Conservation (phyloP, 2,113 vertebrate species). For the Herpetotheres cachinnans region DNA sequence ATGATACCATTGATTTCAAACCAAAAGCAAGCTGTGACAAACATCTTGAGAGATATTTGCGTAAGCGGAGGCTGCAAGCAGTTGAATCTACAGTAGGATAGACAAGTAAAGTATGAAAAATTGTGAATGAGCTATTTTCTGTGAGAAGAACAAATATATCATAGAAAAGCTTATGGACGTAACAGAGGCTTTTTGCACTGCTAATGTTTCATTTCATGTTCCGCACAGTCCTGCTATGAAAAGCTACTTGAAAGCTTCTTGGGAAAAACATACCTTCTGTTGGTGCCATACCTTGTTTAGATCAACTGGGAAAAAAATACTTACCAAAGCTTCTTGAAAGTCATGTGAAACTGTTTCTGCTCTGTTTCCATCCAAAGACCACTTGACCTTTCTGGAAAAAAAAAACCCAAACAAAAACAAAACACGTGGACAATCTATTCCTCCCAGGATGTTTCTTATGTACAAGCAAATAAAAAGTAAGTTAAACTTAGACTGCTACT, state of each 20-base stretch:
- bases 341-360: not conserved
- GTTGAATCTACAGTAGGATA: not conserved
- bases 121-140: not conserved
- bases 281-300: conserved; percentile 42
- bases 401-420: not conserved
- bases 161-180: not conserved
- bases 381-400: conserved; percentile 30
- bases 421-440: not conserved
- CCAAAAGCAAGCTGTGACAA: conserved; percentile 1
- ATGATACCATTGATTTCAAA: not conserved
- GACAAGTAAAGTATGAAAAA: not conserved
- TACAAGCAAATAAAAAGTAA: not conserved
- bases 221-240: not conserved
- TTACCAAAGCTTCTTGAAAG: conserved; percentile 11
- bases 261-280: not conserved
- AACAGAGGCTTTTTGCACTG: not conserved
- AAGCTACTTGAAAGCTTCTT: conserved; percentile 6
- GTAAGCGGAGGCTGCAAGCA: not conserved
- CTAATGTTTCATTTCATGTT: not conserved
- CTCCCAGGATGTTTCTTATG: not conserved
- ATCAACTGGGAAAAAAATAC: conserved; percentile 28
- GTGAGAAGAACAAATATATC: not conserved
- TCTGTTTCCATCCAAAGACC: not conserved
- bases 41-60: fast-evolving
- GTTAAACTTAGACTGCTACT: not conserved